phyloP scores from a whole-genome alignment of 2,888 invertebrate species.

The Onthophagus sagittarius region DNA sequence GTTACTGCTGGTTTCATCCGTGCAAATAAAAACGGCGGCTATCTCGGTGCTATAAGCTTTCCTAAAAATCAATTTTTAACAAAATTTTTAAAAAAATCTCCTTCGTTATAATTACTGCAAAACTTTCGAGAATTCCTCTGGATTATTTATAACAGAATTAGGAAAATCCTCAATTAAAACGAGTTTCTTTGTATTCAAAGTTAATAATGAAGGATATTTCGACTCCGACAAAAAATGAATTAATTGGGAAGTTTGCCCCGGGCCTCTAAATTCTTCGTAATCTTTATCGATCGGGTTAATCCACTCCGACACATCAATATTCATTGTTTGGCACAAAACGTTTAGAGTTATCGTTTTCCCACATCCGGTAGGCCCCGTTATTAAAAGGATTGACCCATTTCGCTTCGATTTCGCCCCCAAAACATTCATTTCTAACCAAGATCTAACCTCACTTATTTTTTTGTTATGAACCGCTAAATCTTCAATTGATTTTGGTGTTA shows the following conservation, averaged over 20 bases:
- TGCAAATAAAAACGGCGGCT: conserved; percentile 67
- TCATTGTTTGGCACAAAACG: conserved; percentile 61
- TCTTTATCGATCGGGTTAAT: conserved; percentile 72
- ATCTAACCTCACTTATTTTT: conserved; percentile 68
- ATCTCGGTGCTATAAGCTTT: conserved; percentile 61
- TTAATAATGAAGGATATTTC: conserved; percentile 64
- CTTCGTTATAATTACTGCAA: conserved; percentile 56
- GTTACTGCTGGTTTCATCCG: conserved; percentile 61
- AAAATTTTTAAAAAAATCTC: background rate
- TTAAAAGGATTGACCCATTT: conserved; percentile 57
- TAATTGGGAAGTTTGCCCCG: conserved; percentile 65
- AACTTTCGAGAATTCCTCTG: conserved; percentile 61
- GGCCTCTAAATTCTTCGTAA: conserved; percentile 53
- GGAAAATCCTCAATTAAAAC: conserved; percentile 80
- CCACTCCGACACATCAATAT: conserved; percentile 70
- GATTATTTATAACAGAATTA: conserved; percentile 66
- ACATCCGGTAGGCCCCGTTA: conserved; percentile 81
- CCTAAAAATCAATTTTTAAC: conserved; percentile 46
- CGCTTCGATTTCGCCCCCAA: conserved; percentile 21
- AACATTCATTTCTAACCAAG: conserved; percentile 56
- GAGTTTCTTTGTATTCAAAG: conserved; percentile 54
- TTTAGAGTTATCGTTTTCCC: conserved; percentile 76
- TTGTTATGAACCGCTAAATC: conserved; percentile 73
- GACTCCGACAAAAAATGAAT: conserved; percentile 74
- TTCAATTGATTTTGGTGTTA: conserved; percentile 56